Base-by-base conservation (phyloP, 2,797 vertebrate species). In the Poecilia wingei region DNA sequence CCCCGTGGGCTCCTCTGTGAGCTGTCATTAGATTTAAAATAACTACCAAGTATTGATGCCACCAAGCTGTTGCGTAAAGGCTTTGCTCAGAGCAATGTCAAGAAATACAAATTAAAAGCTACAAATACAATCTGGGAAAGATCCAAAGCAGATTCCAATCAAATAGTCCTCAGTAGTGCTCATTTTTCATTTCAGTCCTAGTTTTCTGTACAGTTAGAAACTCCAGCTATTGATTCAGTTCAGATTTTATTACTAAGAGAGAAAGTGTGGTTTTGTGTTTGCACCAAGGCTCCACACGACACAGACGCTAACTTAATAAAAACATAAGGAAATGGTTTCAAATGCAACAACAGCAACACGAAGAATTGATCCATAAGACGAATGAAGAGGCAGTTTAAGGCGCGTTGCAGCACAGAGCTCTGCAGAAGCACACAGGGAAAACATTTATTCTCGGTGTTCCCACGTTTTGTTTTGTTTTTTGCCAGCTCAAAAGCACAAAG, bases 151-250 rank as follows among this genome's bases (percentile, higher is more conserved):
- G 22, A 69, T 69, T 3, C 13, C 9, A 25, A 69, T 0, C 10
- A 14, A 59, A 59, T 69, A 45, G 16, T n/a, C 41, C 25, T 25
- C 22, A 61, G 14, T 2, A 64, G 61, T 64, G 6, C 2, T 43
- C 39, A 69, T 82, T 79, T 89, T 83, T 72, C 66, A 0, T 55
- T 79, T 83, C 84, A 89, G 75, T 84, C 75, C 70, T 61, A 55
- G 66, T 82, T 55, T 85, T 46, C 76, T 74, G 78, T 6, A n/a
- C 36, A 41, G 10, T 68, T 77, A 41, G 80, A 77, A 83, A 79
- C 59, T 4, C 0, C 74, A 72, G 16, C 5, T 45, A 68, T 45
- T 41, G 25, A 77, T 70, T 75, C 16, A 47, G 7, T 46, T 79
- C 8, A 55, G 28, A 55, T 31, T 39, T 68, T 20, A 69, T 41